Percentiles rank a stretch among this genome's conserved stretches.
Evolutionary conservation across 2,888 invertebrate species (phyloP).

Genomic region (Linnaemya vulpina): DNA sequence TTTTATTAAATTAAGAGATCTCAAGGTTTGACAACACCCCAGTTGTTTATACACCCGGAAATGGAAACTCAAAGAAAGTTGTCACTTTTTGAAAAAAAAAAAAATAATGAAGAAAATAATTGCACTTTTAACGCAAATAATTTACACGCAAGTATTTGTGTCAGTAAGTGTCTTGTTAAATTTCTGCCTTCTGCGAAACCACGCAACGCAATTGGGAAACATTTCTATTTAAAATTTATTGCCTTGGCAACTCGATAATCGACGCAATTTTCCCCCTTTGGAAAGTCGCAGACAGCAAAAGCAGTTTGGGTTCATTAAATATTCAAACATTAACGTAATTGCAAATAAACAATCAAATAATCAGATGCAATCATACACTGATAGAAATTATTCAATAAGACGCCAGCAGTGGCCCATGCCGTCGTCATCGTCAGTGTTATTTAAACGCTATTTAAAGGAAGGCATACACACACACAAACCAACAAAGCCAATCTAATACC

Average conservation of each 20-base stretch:
- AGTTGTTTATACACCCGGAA: constrained; percentile 38
- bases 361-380: constrained; percentile 25
- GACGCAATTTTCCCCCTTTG: constrained; percentile 38
- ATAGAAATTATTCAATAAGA: constrained; percentile 27
- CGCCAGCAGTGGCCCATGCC: constrained; percentile 39
- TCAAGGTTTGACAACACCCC: constrained; percentile 13
- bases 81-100: background rate
- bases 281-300: constrained; percentile 21
- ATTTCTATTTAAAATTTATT: constrained; percentile 65
- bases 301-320: constrained; percentile 49
- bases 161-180: constrained; percentile 20
- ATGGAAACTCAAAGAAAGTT: constrained; percentile 36
- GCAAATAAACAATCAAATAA: constrained; percentile 52
- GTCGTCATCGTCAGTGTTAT: constrained; percentile 38
- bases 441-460: constrained; percentile 24
- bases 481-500: constrained; percentile 17
- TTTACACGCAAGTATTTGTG: constrained; percentile 46
- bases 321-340: constrained; percentile 70
- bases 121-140: constrained; percentile 41
- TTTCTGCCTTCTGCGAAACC: constrained; percentile 19
- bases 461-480: background rate
- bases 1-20: constrained; percentile 25
- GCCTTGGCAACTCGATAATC: constrained; percentile 44
- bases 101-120: constrained; percentile 5
- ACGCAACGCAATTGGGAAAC: constrained; percentile 34